Percentiles rank a stretch among this genome's conserved stretches.
These are phyloP conservation scores for Fringilla coelebs DNA, from an alignment of 2,797 vertebrate genomes.

Conservation along the genomic window DNA sequence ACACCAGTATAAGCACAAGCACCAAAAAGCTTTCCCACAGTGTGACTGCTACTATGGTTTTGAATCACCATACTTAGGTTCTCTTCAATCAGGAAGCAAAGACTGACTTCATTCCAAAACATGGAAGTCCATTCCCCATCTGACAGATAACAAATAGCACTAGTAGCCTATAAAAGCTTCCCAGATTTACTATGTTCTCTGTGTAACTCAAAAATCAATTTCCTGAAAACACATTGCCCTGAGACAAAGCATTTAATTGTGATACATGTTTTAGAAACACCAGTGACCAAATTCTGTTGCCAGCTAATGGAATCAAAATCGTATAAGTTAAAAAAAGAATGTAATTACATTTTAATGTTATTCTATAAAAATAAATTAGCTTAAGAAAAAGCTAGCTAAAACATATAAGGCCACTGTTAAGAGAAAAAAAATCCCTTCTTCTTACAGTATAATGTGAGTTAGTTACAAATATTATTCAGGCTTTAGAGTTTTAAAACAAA, in stretches of 20 bases:
- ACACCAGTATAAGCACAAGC: not conserved
- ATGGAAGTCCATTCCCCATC: not conserved
- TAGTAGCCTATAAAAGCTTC: not conserved
- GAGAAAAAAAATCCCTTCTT: not conserved
- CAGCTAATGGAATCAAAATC: not conserved
- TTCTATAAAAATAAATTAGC: not conserved
- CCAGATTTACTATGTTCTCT: not conserved
- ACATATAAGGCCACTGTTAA: not conserved
- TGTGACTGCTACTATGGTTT: not conserved
- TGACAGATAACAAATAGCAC: not conserved
- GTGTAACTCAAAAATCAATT: constrained; percentile 46
- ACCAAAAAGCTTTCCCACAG: not conserved
- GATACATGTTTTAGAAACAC: not conserved
- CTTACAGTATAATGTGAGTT: not conserved
- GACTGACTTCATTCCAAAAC: not conserved
- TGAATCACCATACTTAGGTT: accelerated
- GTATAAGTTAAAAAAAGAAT: not conserved
- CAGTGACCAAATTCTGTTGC: not conserved
- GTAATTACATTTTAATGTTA: not conserved
- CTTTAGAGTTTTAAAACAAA: not conserved
- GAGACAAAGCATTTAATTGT: constrained; percentile 6
- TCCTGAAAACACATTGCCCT: not conserved
- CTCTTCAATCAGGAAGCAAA: not conserved
- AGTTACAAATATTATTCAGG: not conserved
- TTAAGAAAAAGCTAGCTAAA: not conserved